phyloP scores from a whole-genome alignment of 2,797 vertebrate species.

The Champsocephalus esox region DNA sequence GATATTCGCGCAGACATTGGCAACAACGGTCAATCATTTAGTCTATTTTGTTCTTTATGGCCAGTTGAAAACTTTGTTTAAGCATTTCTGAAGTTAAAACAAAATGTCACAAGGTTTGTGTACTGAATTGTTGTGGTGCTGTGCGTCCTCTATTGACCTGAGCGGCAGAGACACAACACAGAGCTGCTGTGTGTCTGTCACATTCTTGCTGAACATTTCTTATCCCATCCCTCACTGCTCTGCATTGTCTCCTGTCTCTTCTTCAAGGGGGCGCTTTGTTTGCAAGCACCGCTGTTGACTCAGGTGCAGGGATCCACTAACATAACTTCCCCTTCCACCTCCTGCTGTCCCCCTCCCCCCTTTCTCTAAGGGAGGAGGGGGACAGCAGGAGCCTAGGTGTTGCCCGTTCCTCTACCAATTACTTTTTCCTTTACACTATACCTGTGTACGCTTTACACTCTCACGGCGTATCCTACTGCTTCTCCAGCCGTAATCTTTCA shows the following conservation, averaged over 20 bases:
- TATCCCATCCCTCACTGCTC: constrained; percentile 34
- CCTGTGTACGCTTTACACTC: constrained; percentile 28
- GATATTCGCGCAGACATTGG: background rate
- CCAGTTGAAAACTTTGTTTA: background rate
- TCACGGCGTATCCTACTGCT: constrained; percentile 6
- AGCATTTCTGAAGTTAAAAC: background rate
- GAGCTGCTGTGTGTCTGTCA: constrained; percentile 57
- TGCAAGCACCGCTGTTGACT: constrained; percentile 79
- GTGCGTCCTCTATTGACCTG: constrained; percentile 5
- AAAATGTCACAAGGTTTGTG: background rate
- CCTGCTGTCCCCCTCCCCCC: constrained; percentile 12
- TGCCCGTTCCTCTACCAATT: constrained; percentile 26
- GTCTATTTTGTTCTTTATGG: background rate
- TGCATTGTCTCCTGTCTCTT: constrained; percentile 65
- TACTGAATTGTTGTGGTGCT: background rate
- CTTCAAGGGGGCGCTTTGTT: constrained; percentile 74
- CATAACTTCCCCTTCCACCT: constrained; percentile 68
- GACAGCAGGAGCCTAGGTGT: constrained; percentile 9
- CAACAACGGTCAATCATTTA: background rate
- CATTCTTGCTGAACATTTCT: constrained; percentile 56
- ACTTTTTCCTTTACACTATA: constrained; percentile 22
- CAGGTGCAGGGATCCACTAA: constrained; percentile 80
- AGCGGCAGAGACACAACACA: constrained; percentile 22
- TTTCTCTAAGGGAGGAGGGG: background rate
- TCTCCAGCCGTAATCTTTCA: constrained; percentile 22